Conservation (phyloP, 2,888 invertebrate species). For the Nymphalis polychloros region DNA sequence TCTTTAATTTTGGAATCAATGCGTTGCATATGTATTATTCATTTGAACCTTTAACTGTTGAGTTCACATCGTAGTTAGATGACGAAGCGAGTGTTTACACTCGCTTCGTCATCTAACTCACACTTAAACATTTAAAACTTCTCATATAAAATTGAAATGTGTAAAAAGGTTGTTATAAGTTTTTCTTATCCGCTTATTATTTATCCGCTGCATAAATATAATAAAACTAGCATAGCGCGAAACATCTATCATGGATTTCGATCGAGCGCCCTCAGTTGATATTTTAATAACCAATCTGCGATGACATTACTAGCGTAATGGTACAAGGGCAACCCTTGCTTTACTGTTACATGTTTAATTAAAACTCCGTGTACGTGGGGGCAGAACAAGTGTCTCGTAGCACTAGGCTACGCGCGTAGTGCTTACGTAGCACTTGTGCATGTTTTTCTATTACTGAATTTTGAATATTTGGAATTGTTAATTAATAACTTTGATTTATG, state of each 20-base stretch:
- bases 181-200: not conserved
- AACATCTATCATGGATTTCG: constrained; percentile 30
- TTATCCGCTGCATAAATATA: not conserved
- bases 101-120: no score
- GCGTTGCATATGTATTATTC: no score
- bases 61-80: no score
- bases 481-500: not conserved
- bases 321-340: constrained; percentile 30
- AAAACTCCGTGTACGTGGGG: constrained; percentile 22
- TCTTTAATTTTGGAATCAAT: no score
- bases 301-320: constrained; percentile 36
- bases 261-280: constrained; percentile 14
- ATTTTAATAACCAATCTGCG: constrained; percentile 34
- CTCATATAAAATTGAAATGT: no score
- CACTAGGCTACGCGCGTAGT: constrained; percentile 18
- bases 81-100: no score
- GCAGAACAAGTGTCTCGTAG: constrained; percentile 11
- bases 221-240: not conserved
- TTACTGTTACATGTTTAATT: constrained; percentile 26
- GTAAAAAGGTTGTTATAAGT: no score
- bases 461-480: no score
- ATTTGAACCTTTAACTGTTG: no score
- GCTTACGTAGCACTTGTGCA: constrained; percentile 12
- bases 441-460: not conserved
- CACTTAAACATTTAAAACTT: no score